A percentile compares a stretch with the other conserved stretches of the same genome.
Evolutionary conservation across 2,797 vertebrate species (phyloP).

Genomic region (Carduelis carduelis): DNA sequence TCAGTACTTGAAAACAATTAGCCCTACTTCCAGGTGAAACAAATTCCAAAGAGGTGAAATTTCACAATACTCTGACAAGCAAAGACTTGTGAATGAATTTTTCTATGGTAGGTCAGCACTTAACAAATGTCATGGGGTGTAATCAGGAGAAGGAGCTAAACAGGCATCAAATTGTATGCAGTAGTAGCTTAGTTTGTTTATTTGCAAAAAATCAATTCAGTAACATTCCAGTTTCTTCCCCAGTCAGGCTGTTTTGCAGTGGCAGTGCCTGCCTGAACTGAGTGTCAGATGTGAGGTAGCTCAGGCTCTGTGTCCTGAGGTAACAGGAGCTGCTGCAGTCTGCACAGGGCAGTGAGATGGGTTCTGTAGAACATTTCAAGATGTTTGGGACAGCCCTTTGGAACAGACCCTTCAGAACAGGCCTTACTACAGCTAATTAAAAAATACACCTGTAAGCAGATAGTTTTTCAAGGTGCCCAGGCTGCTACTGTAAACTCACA

Average conservation of each 20-base stretch:
- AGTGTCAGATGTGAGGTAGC: fast-evolving
- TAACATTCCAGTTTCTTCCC: fast-evolving
- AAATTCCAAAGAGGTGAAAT: background rate
- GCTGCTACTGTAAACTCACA: background rate
- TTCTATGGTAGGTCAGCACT: fast-evolving
- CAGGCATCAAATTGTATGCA: background rate
- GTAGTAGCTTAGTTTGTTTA: background rate
- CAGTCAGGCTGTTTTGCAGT: background rate
- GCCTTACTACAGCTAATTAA: background rate
- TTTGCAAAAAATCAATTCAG: background rate
- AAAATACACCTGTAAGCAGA: background rate
- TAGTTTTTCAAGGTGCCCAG: background rate
- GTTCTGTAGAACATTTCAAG: background rate
- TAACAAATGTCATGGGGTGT: fast-evolving
- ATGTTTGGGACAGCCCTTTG: background rate
- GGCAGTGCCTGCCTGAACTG: background rate
- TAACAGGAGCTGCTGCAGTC: fast-evolving
- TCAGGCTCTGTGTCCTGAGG: background rate
- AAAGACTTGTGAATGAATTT: background rate
- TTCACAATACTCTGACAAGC: background rate
- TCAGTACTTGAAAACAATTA: background rate
- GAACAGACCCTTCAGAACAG: background rate
- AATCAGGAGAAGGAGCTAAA: background rate
- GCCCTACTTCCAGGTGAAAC: background rate
- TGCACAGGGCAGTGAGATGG: fast-evolving